phyloP scores from a whole-genome alignment of 2,797 vertebrate genomes.

The Merluccius polli region DNA sequence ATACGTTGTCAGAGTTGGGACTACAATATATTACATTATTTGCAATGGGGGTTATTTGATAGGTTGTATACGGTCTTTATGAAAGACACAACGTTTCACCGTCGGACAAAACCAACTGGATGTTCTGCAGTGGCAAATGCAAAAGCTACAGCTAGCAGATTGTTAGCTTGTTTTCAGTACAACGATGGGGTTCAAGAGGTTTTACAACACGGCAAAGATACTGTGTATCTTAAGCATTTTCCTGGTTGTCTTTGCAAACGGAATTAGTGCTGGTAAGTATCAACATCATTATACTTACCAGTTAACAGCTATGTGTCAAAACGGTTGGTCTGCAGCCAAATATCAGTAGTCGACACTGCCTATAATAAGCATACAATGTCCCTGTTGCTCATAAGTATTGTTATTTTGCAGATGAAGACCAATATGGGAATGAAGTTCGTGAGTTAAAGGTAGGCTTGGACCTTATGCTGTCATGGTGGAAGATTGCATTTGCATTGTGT shows the following conservation, averaged over 20 bases:
- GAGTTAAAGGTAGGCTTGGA: constrained; percentile 60
- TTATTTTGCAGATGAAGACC: constrained; percentile 59
- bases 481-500: neutral
- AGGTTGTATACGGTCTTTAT: constrained; percentile 18
- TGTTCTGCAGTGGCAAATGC: constrained; percentile 46
- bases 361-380: neutral
- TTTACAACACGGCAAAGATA: constrained; percentile 40
- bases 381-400: constrained; percentile 11
- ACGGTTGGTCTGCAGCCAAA: too few relatives aligned
- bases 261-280: constrained; percentile 66
- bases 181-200: constrained; percentile 50
- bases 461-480: neutral
- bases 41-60: neutral
- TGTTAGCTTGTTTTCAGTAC: constrained; percentile 40
- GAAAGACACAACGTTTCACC: constrained; percentile 7
- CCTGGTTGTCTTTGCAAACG: constrained; percentile 46
- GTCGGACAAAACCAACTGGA: constrained; percentile 35
- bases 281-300: too few relatives aligned
- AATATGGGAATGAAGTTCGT: constrained; percentile 49
- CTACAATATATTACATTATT: neutral
- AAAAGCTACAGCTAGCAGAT: constrained; percentile 53
- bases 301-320: too few relatives aligned
- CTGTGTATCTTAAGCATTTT: constrained; percentile 51
- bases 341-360: constrained; percentile 15
- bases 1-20: constrained; percentile 15